Conservation (phyloP, 2,113 vertebrate species). For the Salvelinus fontinalis region DNA sequence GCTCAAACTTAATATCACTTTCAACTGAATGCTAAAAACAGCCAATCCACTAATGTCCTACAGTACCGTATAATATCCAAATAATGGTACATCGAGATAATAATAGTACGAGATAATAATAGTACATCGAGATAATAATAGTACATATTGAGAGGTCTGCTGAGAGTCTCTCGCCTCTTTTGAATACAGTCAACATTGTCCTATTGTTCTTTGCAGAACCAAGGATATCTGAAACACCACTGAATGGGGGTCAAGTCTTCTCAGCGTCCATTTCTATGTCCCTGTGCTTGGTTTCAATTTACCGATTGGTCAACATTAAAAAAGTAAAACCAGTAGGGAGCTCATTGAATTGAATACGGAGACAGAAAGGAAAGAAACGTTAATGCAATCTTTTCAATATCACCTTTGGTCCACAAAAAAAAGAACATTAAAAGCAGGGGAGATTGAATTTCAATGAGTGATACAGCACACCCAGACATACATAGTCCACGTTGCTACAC, state of each 20-base stretch:
- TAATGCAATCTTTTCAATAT: constrained; percentile 47
- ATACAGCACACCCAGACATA: constrained; percentile 57
- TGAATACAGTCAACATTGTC: too few species aligned
- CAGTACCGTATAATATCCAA: too few species aligned
- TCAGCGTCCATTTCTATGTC: background rate
- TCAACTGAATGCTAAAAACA: too few species aligned
- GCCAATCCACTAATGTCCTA: too few species aligned
- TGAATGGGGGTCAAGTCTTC: background rate
- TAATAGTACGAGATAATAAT: too few species aligned
- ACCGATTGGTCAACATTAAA: background rate
- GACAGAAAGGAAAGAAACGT: background rate
- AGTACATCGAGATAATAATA: too few species aligned
- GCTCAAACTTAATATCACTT: too few species aligned
- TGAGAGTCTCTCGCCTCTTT: too few species aligned
- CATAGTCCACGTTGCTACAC: constrained; percentile 61
- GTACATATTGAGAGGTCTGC: too few species aligned
- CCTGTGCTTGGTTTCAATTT: background rate
- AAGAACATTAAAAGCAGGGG: constrained; percentile 28
- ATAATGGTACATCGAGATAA: too few species aligned
- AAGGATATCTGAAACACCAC: background rate
- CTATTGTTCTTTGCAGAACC: background rate
- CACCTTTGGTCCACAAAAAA: constrained; percentile 48
- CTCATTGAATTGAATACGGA: background rate
- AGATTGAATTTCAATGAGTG: constrained; percentile 67
- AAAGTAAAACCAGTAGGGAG: constrained; percentile 14